Evolutionary conservation across 2,113 vertebrate genomes (phyloP).

Genomic region (Urocitellus parryii): DNA sequence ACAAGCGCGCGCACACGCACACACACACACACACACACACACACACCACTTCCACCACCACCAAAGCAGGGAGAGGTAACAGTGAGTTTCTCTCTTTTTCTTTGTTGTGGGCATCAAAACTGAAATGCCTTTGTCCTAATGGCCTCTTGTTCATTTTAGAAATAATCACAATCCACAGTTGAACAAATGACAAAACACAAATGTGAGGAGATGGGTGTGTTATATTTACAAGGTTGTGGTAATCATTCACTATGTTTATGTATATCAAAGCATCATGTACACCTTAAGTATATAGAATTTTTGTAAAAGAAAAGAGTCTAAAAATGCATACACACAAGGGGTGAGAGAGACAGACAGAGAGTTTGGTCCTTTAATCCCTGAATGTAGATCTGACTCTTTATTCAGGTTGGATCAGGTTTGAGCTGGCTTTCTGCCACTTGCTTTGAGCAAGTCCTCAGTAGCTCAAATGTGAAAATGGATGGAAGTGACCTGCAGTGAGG

Average conservation of each 20-base stretch:
- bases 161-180: neutral
- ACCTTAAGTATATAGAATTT: neutral
- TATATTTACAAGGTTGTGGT: neutral
- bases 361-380: neutral
- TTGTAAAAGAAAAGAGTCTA: neutral
- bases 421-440: neutral
- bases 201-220: neutral
- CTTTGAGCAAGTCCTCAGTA: neutral
- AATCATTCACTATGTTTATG: neutral
- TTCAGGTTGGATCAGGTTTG: neutral
- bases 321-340: neutral
- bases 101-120: neutral
- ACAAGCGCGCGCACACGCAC: no score
- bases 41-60: neutral
- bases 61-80: neutral
- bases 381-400: neutral
- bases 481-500: neutral
- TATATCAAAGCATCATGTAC: neutral
- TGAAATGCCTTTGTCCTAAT: neutral
- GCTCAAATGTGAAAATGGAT: neutral
- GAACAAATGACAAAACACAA: neutral
- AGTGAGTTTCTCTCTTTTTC: neutral
- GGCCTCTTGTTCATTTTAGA: neutral
- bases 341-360: no score
- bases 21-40: neutral